Evolutionary conservation across 2,888 invertebrate species (phyloP), one percentile per base, ranked within the genome.

Genomic region (Protophormia terraenovae): DNA sequence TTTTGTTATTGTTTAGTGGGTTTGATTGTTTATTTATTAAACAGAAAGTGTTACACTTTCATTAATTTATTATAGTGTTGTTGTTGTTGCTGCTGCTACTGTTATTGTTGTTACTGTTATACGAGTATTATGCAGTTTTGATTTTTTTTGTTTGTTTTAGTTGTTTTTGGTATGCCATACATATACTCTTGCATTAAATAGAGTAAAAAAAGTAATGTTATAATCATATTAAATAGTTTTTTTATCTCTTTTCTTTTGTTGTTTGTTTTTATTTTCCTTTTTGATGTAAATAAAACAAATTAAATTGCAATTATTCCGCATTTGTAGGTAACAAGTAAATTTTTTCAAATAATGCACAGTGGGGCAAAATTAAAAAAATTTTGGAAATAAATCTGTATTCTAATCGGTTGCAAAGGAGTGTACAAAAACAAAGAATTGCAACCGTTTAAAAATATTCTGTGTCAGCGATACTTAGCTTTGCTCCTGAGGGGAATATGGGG

Each of bases 31-130:
- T 81, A 16, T 53, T 45, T 77, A 22, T 27, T 53, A 60, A 75
- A 77, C 76, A n/a, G 69, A 82, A 82, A 85, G 82, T 85, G 85
- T 85, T 79, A 85, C 82, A 85, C 82, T 85, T 85, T 82, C 85
- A 78, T 78, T 82, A 82, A 76, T 64, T 82, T 16, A 10, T 69
- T 67, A 29, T n/a, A n/a, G n/a, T n/a, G n/a, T 50, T 62, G n/a
- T 24, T 64, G 45, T 38, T 75, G 10, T 29, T 66, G 35, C 3
- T 29, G 45, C 8, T 55, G 19, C 22, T 27, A 3, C 50, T 71
- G 19, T 27, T 83, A 12, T 32, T 66, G 32, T 69, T n/a, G 67
- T 53, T 75, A 22, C 53, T 76, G 19, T 38, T 50, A n/a, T 38
- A 38, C 62, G 22, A 58, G 6, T 83, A 75, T 84, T 76, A 80